A percentile compares a stretch with the other conserved stretches of the same genome.
Conservation (phyloP, 2,113 vertebrate species). For the Progne subis region DNA sequence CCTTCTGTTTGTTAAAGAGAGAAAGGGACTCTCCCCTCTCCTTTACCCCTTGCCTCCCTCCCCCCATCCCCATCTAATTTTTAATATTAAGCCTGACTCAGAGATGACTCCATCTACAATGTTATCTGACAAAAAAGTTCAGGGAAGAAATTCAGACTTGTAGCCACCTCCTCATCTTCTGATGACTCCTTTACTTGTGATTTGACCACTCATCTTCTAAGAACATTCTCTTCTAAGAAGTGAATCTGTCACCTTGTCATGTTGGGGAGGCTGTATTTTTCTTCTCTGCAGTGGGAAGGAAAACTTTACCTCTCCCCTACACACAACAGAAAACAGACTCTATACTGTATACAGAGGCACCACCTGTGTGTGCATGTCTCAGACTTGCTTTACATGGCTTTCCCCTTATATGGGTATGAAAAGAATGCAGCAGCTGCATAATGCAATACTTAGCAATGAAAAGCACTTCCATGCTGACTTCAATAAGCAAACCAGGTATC, state of each 20-base stretch:
- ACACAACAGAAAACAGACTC: background rate
- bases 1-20: background rate
- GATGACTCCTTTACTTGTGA: background rate
- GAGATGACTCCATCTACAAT: background rate
- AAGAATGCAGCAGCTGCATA: background rate
- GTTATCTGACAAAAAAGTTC: background rate
- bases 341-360: background rate
- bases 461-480: background rate
- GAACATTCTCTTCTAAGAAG: background rate
- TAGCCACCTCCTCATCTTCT: background rate
- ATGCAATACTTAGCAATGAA: background rate
- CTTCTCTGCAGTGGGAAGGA: background rate
- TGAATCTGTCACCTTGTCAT: background rate
- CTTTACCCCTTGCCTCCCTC: too few species aligned
- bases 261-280: background rate
- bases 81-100: background rate
- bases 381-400: background rate
- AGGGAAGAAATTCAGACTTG: background rate
- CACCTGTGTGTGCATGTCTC: background rate
- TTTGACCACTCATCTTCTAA: background rate
- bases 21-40: background rate
- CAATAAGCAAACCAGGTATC: background rate
- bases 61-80: background rate
- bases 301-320: background rate
- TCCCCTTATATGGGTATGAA: background rate